phyloP scores from a whole-genome alignment of 2,797 vertebrate species.

The Cirrhinus molitorella region DNA sequence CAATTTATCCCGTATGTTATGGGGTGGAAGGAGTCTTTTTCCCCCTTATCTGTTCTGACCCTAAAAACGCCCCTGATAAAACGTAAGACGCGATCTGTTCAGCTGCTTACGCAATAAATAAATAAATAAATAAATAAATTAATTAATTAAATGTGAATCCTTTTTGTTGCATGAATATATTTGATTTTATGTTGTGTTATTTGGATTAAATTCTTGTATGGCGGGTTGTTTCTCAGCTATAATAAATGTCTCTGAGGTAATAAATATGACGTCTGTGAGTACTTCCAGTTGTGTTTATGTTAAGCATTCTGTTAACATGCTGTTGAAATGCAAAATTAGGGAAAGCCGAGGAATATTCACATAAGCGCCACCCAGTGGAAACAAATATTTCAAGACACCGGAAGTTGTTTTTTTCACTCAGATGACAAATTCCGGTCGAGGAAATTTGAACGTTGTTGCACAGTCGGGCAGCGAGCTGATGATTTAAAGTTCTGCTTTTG shows the following conservation, averaged over 20 bases:
- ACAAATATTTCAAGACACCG: not conserved
- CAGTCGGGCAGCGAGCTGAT: not conserved
- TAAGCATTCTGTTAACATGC: not conserved
- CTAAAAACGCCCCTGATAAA: no score
- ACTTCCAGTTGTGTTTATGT: not conserved
- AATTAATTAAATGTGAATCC: no score
- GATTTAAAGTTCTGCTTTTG: not conserved
- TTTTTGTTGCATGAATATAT: not conserved
- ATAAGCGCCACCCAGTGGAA: not conserved
- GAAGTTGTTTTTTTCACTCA: not conserved
- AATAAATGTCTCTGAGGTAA: not conserved
- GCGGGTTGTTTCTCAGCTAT: not conserved
- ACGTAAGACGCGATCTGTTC: no score
- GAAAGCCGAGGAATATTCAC: no score
- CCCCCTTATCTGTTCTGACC: no score
- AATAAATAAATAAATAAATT: no score
- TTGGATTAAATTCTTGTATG: not conserved
- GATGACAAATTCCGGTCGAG: slow-evolving; percentile 65
- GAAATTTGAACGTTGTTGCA: slow-evolving; percentile 65
- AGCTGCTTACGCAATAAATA: no score
- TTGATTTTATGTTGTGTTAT: not conserved
- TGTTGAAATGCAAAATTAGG: not conserved
- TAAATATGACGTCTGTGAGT: not conserved
- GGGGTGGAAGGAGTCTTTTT: no score
- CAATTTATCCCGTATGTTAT: no score